Percentiles rank a stretch among this genome's conserved stretches.
These are phyloP conservation scores for Pseudopodoces humilis DNA, from an alignment of 2,113 vertebrate genomes.

Conservation along the genomic window DNA sequence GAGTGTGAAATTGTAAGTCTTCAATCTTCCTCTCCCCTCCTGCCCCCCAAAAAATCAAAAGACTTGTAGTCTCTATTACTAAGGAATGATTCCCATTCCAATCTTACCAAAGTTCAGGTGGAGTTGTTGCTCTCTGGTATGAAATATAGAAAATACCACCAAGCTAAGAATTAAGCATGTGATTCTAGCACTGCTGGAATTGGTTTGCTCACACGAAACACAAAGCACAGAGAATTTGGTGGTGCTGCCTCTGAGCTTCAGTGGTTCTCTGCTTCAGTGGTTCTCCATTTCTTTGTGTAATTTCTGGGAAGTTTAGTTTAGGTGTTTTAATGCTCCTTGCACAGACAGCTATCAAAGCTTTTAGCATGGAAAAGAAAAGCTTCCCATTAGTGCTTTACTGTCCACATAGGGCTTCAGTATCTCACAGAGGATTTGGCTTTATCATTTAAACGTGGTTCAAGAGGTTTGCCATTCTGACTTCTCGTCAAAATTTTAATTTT, in stretches of 20 bases:
- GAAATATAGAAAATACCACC: neutral
- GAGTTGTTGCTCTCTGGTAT: neutral
- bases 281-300: neutral
- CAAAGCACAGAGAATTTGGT: neutral
- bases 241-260: neutral
- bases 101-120: neutral
- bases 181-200: neutral
- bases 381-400: neutral
- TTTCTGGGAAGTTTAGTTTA: neutral
- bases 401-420: neutral
- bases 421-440: neutral
- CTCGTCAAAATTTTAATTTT: neutral
- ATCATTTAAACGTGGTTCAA: neutral
- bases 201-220: neutral
- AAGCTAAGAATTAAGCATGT: neutral
- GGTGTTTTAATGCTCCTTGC: neutral
- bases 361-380: neutral
- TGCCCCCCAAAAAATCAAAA: neutral
- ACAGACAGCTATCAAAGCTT: neutral
- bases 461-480: neutral
- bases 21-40: neutral
- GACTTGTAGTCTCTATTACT: neutral
- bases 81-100: neutral
- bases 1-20: neutral
- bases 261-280: neutral